Percentiles rank a stretch among this genome's conserved stretches.
Evolutionary conservation across 2,797 vertebrate species (phyloP).

Genomic region (Botia kubotai): DNA sequence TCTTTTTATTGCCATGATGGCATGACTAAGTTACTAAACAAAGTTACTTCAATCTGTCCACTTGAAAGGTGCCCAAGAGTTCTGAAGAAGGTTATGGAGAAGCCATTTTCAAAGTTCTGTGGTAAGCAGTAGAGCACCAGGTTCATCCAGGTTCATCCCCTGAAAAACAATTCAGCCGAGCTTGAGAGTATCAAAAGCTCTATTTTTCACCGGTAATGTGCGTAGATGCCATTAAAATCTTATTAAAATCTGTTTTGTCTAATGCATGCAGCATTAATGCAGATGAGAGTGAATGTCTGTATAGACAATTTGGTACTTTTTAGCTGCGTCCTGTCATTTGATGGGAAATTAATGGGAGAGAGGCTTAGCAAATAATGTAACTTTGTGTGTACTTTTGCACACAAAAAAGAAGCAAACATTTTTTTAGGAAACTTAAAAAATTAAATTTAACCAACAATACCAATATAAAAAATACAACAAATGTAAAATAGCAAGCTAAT

Average conservation of each 20-base stretch:
- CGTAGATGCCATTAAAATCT: not conserved
- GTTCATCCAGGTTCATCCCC: constrained; percentile 18
- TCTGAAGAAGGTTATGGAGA: constrained; percentile 70
- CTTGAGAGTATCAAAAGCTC: not conserved
- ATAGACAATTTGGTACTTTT: constrained; percentile 1
- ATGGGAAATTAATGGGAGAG: constrained; percentile 51
- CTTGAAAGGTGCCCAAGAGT: constrained; percentile 73
- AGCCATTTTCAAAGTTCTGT: constrained; percentile 73
- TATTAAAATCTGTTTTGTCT: too few relatives aligned
- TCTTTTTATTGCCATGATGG: constrained; percentile 62
- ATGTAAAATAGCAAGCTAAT: too few relatives aligned
- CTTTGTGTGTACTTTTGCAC: too few relatives aligned
- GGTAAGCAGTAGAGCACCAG: constrained; percentile 57
- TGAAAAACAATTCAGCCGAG: constrained; percentile 6
- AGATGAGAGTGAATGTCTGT: too few relatives aligned
- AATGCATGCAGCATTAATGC: too few relatives aligned
- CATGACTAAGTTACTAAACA: constrained; percentile 68
- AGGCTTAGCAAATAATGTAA: not conserved
- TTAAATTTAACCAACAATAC: too few relatives aligned
- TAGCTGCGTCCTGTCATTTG: constrained; percentile 59
- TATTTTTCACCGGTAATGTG: constrained; percentile 6
- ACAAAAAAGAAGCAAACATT: too few relatives aligned
- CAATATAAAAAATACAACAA: too few relatives aligned
- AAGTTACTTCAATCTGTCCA: constrained; percentile 71
- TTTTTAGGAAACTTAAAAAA: too few relatives aligned